phyloP scores from a whole-genome alignment of 2,888 invertebrate genomes.

The Diachrysia chrysitis region DNA sequence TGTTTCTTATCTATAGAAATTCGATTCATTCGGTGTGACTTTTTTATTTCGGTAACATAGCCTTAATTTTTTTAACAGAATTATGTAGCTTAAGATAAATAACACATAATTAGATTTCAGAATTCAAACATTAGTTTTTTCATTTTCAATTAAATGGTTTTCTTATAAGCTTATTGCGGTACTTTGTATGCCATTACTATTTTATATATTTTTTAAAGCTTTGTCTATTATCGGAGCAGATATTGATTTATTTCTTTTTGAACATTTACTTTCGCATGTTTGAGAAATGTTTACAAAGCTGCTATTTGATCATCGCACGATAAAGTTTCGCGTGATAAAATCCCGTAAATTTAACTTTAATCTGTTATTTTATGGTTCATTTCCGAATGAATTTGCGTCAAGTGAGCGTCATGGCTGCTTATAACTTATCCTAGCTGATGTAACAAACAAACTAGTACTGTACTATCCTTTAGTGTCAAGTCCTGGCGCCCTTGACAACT shows the following conservation, averaged over 20 bases:
- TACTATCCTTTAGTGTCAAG: conserved; percentile 26
- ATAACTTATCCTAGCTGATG: conserved; percentile 53
- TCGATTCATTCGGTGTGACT: neutral
- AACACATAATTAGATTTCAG: neutral
- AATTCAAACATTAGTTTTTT: too few relatives aligned
- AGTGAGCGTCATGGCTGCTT: conserved; percentile 38
- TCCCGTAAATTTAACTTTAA: conserved; percentile 62
- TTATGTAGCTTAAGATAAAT: neutral
- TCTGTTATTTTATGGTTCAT: conserved; percentile 70
- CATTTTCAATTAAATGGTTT: too few relatives aligned
- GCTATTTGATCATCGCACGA: conserved; percentile 49
- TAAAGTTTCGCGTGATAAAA: conserved; percentile 57
- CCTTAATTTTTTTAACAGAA: too few relatives aligned
- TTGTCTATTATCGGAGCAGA: neutral
- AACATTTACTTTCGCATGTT: conserved; percentile 26
- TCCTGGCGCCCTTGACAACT: conserved; percentile 56
- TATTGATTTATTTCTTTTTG: conserved; percentile 8
- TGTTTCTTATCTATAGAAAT: conserved; percentile 2
- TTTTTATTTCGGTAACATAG: too few relatives aligned
- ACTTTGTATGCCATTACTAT: too few relatives aligned
- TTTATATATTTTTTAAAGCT: conserved; percentile 10
- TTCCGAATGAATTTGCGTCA: conserved; percentile 74
- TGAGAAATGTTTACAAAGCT: conserved; percentile 38
- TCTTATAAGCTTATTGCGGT: too few relatives aligned
- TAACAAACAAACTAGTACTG: conserved; percentile 57